Base-by-base conservation (phyloP, 2,888 invertebrate genomes). In the Halocaridina rubra region DNA sequence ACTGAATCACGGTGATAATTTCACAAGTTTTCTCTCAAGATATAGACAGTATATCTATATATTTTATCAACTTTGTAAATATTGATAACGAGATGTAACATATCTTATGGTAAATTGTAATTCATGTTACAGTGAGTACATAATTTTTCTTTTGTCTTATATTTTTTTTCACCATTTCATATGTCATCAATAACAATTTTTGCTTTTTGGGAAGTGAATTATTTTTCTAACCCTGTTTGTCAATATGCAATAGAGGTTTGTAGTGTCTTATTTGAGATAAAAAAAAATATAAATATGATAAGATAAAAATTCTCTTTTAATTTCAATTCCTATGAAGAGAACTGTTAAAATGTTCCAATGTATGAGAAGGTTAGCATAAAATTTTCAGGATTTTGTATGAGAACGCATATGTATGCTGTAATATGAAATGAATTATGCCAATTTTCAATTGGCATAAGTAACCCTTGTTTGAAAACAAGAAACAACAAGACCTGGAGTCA, bases 151-250 rank as follows among this genome's bases (percentile, higher is more conserved):
- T n/a, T n/a, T n/a, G n/a, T n/a, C n/a, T n/a, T n/a, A n/a, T n/a
- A 29, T 59, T 76, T 22, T 61, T 77, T 61, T 29, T 27, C n/a
- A 74, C 29, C 29, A 33, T 59, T 79, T 75, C 53, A 67, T 75
- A 61, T 81, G n/a, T n/a, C n/a, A n/a, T n/a, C n/a, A 46, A 53
- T 81, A 81, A 81, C 75, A 39, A 27, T 75, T 22, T 72, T 75
- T 76, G 81, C 81, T 81, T 75, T n/a, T 81, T 75, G 81, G 81
- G 67, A 75, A 75, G 59, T 76, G 67, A 81, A 81, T 64, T 81
- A 81, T 81, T 81, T 81, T 81, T 81, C 81, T 81, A 81, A 81
- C 81, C 81, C 81, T 39, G 75, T 81, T 75, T 81, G 81, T 81
- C n/a, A n/a, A n/a, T 81, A 81, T 81, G 81, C 81, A 75, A 75